Conservation (phyloP, 2,888 invertebrate genomes). For the Gymnoscelis rufifasciata region DNA sequence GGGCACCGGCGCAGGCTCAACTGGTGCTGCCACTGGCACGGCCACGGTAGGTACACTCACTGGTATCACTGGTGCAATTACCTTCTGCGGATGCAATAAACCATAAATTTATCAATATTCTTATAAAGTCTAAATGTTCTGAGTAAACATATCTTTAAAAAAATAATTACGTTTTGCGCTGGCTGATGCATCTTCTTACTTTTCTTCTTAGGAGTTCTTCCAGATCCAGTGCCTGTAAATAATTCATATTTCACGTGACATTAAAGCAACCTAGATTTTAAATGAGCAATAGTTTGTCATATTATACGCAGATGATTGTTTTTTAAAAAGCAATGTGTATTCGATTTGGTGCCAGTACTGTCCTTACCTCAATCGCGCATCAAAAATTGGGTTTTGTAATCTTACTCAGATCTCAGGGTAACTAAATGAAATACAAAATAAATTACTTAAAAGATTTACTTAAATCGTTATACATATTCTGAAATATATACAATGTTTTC, state of each 20-base stretch:
- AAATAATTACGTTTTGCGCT: constrained; percentile 65
- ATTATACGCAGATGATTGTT: background rate
- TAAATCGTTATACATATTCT: constrained; percentile 67
- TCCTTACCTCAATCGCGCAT: constrained; percentile 25
- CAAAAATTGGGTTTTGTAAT: constrained; percentile 3
- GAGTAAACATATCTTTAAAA: too few relatives aligned
- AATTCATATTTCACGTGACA: constrained; percentile 27
- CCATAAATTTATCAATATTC: too few relatives aligned
- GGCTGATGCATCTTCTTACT: constrained; percentile 62
- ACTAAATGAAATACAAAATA: constrained; percentile 67
- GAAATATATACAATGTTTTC: constrained; percentile 76
- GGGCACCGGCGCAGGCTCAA: constrained; percentile 32
- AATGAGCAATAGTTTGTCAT: constrained; percentile 12
- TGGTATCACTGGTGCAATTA: constrained; percentile 33
- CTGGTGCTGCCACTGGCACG: constrained; percentile 35
- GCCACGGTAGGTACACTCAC: constrained; percentile 11
- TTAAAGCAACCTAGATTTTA: constrained; percentile 21
- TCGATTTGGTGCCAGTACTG: constrained; percentile 27
- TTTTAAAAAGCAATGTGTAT: background rate
- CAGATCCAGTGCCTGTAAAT: constrained; percentile 59
- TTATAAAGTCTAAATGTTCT: too few relatives aligned
- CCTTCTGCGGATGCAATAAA: constrained; percentile 39
- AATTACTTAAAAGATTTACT: constrained; percentile 77
- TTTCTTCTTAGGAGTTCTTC: constrained; percentile 70
- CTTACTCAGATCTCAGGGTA: constrained; percentile 74